Conservation (phyloP, 2,888 invertebrate species). For the Diabrotica balteata region DNA sequence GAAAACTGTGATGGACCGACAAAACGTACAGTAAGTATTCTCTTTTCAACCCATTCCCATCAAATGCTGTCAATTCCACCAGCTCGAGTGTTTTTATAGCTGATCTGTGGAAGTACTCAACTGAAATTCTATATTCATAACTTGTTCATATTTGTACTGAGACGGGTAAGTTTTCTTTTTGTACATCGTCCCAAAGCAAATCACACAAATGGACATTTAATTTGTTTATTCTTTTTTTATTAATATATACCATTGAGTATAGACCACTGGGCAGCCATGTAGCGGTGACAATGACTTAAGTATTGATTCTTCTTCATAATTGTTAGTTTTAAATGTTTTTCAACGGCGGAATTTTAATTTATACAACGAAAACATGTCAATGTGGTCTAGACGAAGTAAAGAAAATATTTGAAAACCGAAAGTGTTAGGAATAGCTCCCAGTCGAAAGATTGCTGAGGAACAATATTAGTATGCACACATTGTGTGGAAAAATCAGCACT, state of each 20-base stretch:
- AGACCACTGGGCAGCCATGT: no score
- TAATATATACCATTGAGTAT: neutral
- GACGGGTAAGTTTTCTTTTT: slow-evolving; percentile 8
- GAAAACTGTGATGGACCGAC: no score
- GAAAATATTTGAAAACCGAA: slow-evolving; percentile 1
- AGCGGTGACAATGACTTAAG: neutral
- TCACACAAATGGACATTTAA: slow-evolving; percentile 7
- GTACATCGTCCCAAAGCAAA: slow-evolving; percentile 4
- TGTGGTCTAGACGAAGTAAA: neutral
- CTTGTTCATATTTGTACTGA: slow-evolving; percentile 9
- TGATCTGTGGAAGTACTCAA: slow-evolving; percentile 5
- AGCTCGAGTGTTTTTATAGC: slow-evolving; percentile 11
- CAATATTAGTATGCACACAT: no score
- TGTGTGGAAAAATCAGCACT: no score
- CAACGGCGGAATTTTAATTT: neutral
- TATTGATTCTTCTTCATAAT: neutral
- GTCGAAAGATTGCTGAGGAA: no score
- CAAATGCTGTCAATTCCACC: slow-evolving; percentile 7
- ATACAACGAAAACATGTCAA: neutral
- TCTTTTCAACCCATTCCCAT: slow-evolving; percentile 5
- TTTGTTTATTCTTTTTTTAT: slow-evolving; percentile 10
- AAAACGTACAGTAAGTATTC: neutral
- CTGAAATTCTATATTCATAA: slow-evolving; percentile 5
- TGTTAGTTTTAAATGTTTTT: neutral
- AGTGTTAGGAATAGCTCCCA: neutral